phyloP scores from a whole-genome alignment of 2,888 invertebrate species.

The Ariolimax columbianus region DNA sequence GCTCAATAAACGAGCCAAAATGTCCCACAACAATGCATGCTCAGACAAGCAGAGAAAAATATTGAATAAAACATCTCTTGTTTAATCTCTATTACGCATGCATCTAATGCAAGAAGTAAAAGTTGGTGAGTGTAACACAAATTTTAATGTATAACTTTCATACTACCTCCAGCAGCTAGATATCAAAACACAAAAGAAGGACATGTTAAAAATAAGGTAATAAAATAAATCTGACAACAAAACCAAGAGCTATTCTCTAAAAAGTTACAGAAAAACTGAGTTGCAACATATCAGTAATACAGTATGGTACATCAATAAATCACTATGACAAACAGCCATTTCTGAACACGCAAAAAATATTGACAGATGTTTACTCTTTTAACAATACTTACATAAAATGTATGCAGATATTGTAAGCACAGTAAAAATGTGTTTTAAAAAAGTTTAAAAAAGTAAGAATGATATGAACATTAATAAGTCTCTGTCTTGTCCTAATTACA shows the following conservation, averaged over 20 bases:
- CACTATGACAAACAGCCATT: background rate
- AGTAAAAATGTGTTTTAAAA: slow-evolving; percentile 22
- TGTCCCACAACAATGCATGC: background rate
- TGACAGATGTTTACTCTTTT: background rate
- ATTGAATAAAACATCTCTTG: background rate
- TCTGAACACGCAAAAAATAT: background rate
- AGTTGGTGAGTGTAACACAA: background rate
- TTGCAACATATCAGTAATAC: background rate
- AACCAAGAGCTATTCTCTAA: background rate
- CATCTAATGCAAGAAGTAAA: slow-evolving; percentile 8
- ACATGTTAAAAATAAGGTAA: slow-evolving; percentile 27
- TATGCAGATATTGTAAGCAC: slow-evolving; percentile 14
- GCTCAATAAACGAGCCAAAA: background rate
- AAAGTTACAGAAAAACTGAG: background rate
- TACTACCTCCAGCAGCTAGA: slow-evolving; percentile 55
- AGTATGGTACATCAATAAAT: background rate
- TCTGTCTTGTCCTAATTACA: background rate
- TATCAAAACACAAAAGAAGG: slow-evolving; percentile 36
- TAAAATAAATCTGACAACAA: background rate
- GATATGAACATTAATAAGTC: background rate
- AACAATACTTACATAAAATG: slow-evolving; percentile 20
- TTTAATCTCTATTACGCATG: slow-evolving; percentile 10
- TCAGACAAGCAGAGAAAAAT: background rate
- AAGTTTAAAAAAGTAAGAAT: background rate
- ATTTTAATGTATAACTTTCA: slow-evolving; percentile 7